Conservation (phyloP, 2,113 vertebrate genomes). For the Salvator merianae region DNA sequence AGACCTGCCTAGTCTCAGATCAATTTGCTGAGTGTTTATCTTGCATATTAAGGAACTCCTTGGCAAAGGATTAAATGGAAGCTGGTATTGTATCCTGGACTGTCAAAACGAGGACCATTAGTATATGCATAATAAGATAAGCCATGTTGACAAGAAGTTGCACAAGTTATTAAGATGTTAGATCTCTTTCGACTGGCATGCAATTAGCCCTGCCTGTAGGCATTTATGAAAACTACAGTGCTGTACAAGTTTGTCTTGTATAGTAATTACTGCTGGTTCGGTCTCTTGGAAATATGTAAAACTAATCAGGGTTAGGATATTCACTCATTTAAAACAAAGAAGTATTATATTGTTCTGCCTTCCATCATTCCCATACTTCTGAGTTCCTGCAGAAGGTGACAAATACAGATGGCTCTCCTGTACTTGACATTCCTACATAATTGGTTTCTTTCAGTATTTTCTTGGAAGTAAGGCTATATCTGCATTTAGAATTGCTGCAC, state of each 20-base stretch:
- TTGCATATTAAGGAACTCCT: neutral
- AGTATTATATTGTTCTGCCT: neutral
- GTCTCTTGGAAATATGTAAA: conserved; percentile 30
- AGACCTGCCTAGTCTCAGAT: neutral
- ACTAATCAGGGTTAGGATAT: conserved; percentile 9
- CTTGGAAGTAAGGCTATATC: neutral
- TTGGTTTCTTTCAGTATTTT: neutral
- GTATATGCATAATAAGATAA: neutral
- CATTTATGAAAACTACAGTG: neutral
- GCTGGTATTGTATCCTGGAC: neutral
- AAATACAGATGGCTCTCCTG: no score
- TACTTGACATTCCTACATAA: neutral
- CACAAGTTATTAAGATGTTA: neutral
- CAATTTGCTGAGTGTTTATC: neutral
- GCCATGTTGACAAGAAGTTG: neutral
- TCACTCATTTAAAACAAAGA: conserved; percentile 16
- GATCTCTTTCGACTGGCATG: neutral
- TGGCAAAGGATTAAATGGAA: neutral
- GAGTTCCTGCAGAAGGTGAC: neutral
- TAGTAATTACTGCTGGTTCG: conserved; percentile 9
- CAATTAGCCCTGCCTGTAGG: neutral
- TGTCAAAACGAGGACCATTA: neutral
- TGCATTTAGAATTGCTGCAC: neutral
- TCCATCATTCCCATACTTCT: conserved; percentile 7
- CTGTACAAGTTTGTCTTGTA: neutral